Base-by-base conservation (phyloP, 2,888 invertebrate species). In the Dicyrtomina minuta region DNA sequence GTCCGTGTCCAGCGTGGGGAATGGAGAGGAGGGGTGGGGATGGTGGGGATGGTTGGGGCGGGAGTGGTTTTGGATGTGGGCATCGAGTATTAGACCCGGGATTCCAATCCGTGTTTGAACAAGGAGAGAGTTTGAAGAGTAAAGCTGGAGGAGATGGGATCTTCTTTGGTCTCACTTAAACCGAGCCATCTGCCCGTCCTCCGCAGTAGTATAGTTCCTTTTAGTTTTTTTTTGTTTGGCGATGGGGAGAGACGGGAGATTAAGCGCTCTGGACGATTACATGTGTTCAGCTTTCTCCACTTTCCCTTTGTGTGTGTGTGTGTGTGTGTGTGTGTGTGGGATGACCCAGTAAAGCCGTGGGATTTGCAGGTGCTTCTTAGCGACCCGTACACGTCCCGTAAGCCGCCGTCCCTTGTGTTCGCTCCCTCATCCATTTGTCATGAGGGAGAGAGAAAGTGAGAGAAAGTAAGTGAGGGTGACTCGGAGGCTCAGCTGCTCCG, bases 311-410 rank as follows among this genome's bases (percentile, higher is more conserved):
- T n/a, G n/a, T n/a, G n/a, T n/a, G n/a, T n/a, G n/a, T n/a, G n/a
- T n/a, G n/a, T n/a, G n/a, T n/a, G n/a, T n/a, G n/a, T n/a, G n/a
- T n/a, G 24, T 10, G 41, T 44, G n/a, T 26, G 70, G 72, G 74
- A 74, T 78, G 78, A 78, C 78, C 78, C 78, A 78, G 72, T 78
- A 76, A 77, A 78, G 78, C 78, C 74, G 67, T 71, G 71, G 78
- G 78, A 78, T 78, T 78, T 78, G 77, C 77, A 77, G 77, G 76
- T 76, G 76, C 77, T 78, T 77, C 77, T 77, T 78, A 78, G 77
- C 76, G 76, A 78, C 77, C 78, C 75, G 74, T 73, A 72, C 75
- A 77, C 76, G 78, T 77, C 76, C 76, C 73, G 73, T 3, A 8
- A 33, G 33, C 33, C 70, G 77, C 78, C 78, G 75, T 77, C 76